phyloP scores from a whole-genome alignment of 2,888 invertebrate genomes.

The Papilio demoleus region DNA sequence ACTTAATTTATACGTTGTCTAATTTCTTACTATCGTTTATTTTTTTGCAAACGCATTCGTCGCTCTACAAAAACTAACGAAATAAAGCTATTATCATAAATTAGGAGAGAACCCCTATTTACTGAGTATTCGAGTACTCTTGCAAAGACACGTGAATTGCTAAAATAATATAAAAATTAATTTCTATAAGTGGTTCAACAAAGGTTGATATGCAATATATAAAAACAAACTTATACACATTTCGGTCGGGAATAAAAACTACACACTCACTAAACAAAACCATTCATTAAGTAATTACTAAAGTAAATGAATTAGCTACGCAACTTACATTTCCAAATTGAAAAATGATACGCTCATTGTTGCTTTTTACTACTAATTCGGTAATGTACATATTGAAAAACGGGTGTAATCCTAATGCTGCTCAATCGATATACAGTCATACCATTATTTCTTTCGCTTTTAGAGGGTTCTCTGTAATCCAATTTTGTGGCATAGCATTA shows the following conservation, averaged over 20 bases:
- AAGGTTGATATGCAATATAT: too few relatives aligned
- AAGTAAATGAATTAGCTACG: background rate
- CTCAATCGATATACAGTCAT: too few relatives aligned
- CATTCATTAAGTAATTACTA: background rate
- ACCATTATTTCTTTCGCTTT: too few relatives aligned
- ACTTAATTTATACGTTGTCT: background rate
- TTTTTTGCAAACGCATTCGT: background rate
- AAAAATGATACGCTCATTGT: background rate
- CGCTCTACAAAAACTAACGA: background rate
- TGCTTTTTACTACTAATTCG: background rate
- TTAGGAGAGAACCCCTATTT: background rate
- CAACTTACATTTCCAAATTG: background rate
- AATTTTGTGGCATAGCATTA: too few relatives aligned
- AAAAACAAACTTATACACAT: background rate
- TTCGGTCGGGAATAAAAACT: background rate
- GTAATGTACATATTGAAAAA: background rate
- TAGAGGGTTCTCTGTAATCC: too few relatives aligned
- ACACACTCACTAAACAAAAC: background rate
- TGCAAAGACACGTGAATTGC: too few relatives aligned
- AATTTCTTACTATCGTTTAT: background rate
- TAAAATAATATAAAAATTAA: too few relatives aligned
- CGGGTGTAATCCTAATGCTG: background rate
- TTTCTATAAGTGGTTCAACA: too few relatives aligned
- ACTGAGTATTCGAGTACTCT: background rate
- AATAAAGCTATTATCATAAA: too few relatives aligned